Conservation (phyloP, 2,113 vertebrate species). For the Alligator sinensis region DNA sequence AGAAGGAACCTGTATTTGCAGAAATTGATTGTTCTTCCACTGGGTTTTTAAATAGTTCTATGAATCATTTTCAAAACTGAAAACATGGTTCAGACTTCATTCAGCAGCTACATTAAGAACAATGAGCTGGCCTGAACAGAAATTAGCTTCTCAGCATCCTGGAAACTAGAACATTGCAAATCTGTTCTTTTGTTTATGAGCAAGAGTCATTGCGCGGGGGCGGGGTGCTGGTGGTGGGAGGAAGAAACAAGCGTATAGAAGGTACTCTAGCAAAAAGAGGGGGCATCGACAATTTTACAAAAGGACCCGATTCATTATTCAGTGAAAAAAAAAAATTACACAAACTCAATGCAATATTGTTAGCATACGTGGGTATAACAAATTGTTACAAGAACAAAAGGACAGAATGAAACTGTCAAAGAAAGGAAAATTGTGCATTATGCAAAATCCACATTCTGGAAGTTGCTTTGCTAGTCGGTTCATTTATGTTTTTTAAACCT, state of each 20-base stretch:
- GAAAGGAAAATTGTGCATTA: neutral
- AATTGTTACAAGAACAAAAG: neutral
- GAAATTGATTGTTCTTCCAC: neutral
- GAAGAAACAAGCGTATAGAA: neutral
- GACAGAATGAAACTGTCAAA: neutral
- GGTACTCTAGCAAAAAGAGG: neutral
- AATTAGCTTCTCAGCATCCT: neutral
- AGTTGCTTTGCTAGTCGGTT: neutral
- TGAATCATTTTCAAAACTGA: constrained; percentile 13
- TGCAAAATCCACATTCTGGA: too few relatives aligned
- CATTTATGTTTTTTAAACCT: neutral
- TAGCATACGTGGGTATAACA: neutral
- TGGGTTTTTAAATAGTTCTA: neutral
- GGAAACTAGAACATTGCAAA: neutral
- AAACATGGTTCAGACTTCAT: neutral
- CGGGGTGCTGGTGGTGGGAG: neutral
- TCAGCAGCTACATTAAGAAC: neutral
- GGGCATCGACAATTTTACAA: neutral
- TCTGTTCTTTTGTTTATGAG: constrained; percentile 20
- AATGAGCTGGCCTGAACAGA: neutral
- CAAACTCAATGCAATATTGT: neutral
- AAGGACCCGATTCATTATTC: neutral
- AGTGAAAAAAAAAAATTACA: neutral
- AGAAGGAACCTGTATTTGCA: neutral
- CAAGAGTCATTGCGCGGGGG: neutral